Conservation (phyloP, 2,113 vertebrate species). For the Fulmarus glacialis region DNA sequence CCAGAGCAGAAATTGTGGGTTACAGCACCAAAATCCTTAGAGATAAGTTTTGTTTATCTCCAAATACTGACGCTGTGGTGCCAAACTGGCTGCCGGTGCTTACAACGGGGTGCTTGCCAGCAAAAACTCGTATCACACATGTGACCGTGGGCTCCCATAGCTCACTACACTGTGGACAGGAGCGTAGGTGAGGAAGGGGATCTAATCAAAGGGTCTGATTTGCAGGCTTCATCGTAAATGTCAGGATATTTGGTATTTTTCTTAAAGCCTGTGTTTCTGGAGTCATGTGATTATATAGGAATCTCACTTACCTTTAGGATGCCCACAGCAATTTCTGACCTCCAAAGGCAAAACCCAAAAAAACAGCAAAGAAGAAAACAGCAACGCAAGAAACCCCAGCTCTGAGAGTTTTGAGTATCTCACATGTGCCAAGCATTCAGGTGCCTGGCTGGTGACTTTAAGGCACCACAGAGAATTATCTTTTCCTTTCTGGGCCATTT, state of each 20-base stretch:
- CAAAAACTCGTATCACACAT: accelerated
- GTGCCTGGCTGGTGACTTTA: not conserved
- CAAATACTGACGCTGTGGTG: not conserved
- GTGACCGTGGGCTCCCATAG: not conserved
- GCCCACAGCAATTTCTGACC: not conserved
- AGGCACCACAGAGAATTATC: not conserved
- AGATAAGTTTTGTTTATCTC: not conserved
- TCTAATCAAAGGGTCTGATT: not conserved
- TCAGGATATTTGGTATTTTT: not conserved
- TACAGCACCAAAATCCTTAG: not conserved
- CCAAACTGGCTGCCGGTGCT: not conserved
- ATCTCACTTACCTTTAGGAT: not conserved
- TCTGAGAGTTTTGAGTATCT: not conserved
- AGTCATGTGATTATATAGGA: not conserved
- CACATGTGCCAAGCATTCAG: not conserved
- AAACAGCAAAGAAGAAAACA: not conserved
- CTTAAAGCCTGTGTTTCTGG: not conserved
- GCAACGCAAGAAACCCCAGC: not conserved
- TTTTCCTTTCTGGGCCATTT: not conserved
- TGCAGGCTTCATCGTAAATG: not conserved
- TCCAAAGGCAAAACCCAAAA: not conserved
- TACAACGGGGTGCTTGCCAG: not conserved
- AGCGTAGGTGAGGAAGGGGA: not conserved
- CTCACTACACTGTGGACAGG: accelerated
- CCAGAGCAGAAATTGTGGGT: not conserved